phyloP scores from a whole-genome alignment of 2,797 vertebrate genomes.

The Siniperca obscura region DNA sequence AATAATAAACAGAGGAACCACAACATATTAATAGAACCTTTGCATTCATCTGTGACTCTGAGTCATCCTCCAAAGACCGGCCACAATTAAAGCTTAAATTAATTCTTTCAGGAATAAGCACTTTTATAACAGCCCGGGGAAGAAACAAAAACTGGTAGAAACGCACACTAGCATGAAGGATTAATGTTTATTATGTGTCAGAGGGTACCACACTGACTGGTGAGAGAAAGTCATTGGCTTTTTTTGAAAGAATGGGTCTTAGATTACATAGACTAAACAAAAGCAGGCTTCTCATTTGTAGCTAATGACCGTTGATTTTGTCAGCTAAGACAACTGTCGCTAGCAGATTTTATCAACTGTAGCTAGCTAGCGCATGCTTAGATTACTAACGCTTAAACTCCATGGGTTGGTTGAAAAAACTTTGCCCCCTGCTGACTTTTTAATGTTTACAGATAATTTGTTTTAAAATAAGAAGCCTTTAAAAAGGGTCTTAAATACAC shows the following conservation, averaged over 20 bases:
- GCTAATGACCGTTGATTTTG: neutral
- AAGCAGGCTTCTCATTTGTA: neutral
- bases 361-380: neutral
- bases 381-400: neutral
- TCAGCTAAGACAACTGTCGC: neutral
- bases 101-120: conserved; percentile 75
- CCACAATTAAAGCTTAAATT: conserved; percentile 81
- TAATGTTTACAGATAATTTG: neutral
- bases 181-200: conserved; percentile 77
- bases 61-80: conserved; percentile 66
- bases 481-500: neutral
- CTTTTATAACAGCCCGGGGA: conserved; percentile 49
- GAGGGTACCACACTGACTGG: neutral
- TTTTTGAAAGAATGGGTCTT: neutral
- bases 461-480: neutral
- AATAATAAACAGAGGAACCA: conserved; percentile 61
- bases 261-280: neutral
- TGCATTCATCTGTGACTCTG: conserved; percentile 70
- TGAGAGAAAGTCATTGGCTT: neutral
- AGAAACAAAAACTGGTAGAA: conserved; percentile 6
- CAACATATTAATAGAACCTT: conserved; percentile 76
- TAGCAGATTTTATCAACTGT: no score
- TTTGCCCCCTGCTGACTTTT: no score
- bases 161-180: conserved; percentile 41
- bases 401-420: neutral